These are phyloP conservation scores for Ibidorhyncha struthersii DNA, from an alignment of 2,113 vertebrate species.

Conservation along the genomic window DNA sequence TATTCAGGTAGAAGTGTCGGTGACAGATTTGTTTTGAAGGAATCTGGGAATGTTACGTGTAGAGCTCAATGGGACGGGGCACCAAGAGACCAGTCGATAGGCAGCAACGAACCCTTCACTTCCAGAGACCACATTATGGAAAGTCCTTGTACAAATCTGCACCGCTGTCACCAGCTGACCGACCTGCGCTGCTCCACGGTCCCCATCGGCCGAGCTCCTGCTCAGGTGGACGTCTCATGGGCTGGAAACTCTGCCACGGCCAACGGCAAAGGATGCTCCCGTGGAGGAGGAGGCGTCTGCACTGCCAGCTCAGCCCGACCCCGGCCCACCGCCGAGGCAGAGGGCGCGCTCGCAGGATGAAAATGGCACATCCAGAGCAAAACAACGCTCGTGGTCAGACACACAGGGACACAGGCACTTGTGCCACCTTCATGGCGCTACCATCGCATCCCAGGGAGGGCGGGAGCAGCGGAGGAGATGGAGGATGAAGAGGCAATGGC, in stretches of 20 bases:
- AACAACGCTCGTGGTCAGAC: not conserved
- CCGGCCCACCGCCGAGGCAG: not conserved
- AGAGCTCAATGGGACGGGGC: not conserved
- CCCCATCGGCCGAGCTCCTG: not conserved
- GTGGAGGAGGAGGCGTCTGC: not conserved
- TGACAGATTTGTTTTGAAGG: not conserved
- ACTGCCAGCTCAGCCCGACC: not conserved
- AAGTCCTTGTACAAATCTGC: no score
- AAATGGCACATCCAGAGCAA: not conserved
- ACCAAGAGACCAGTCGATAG: not conserved
- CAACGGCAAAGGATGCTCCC: not conserved
- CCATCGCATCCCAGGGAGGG: not conserved
- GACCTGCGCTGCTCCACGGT: not conserved
- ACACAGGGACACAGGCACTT: fast-evolving
- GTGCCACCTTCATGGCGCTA: fast-evolving
- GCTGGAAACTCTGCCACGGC: no score
- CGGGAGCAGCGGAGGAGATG: not conserved
- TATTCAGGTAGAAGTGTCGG: not conserved
- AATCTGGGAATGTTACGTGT: not conserved
- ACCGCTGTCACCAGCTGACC: not conserved
- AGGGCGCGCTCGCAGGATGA: not conserved
- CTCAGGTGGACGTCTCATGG: no score
- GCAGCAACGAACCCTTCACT: fast-evolving
- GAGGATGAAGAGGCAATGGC: not conserved
- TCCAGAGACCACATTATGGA: not conserved